These are phyloP conservation scores for Anthopleura xanthogrammica DNA, from an alignment of 92 coral and sea anemone species.

Conservation along the genomic window DNA sequence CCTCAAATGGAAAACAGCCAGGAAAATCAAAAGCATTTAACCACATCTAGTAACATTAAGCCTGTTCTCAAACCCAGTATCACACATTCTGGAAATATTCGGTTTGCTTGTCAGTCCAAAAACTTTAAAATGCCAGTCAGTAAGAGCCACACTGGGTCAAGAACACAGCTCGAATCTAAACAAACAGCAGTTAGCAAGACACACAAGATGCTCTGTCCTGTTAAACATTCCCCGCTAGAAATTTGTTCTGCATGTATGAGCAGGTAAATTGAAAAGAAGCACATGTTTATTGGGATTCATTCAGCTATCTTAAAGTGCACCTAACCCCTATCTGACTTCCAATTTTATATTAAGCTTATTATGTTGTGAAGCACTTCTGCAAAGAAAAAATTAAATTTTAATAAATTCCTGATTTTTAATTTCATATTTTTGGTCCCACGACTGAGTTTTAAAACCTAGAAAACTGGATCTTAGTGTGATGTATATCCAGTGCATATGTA, in stretches of 20 bases:
- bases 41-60: constrained; percentile 11
- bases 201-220: constrained; percentile 61
- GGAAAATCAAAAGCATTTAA: constrained; percentile 16
- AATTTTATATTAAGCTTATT: too few species aligned
- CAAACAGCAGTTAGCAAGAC: constrained; percentile 27
- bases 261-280: constrained; percentile 44
- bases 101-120: constrained; percentile 60
- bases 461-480: too few species aligned
- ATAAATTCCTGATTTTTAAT: too few species aligned
- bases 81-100: constrained; percentile 55
- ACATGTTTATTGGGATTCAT: neutral
- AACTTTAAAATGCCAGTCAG: constrained; percentile 65
- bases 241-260: constrained; percentile 79
- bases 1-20: constrained; percentile 55
- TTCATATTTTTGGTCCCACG: too few species aligned
- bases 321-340: too few species aligned
- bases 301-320: too few species aligned
- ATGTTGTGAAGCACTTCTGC: too few species aligned
- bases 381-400: too few species aligned
- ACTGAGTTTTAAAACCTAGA: too few species aligned
- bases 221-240: constrained; percentile 68
- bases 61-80: constrained; percentile 54
- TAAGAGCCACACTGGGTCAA: constrained; percentile 38
- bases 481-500: too few species aligned
- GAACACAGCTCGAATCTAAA: constrained; percentile 22